Evolutionary conservation across 2,888 invertebrate species (phyloP).

Genomic region (Unio delphinus): DNA sequence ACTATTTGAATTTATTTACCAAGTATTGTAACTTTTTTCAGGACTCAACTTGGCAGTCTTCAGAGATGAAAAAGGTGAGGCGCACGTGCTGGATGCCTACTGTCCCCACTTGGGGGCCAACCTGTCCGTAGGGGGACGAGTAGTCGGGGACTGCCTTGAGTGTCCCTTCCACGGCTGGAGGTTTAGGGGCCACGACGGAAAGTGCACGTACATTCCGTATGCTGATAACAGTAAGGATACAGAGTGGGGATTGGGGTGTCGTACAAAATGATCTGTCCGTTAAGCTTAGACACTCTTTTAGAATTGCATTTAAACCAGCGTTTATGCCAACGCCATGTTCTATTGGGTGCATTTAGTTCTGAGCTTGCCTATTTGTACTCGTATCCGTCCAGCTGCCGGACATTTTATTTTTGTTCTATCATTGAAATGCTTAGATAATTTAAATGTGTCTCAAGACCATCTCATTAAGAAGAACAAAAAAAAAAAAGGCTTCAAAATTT

Average conservation of each 20-base stretch:
- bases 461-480: too few relatives aligned
- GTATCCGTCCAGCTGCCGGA: too few relatives aligned
- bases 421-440: too few relatives aligned
- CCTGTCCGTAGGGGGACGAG: conserved; percentile 82
- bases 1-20: neutral
- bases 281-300: too few relatives aligned
- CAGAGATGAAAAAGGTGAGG: conserved; percentile 76
- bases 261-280: too few relatives aligned
- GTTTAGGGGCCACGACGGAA: conserved; percentile 82
- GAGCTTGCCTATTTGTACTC: too few relatives aligned
- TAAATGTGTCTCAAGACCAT: too few relatives aligned
- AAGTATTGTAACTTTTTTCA: conserved; percentile 57
- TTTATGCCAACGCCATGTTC: too few relatives aligned
- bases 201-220: conserved; percentile 83
- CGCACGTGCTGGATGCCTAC: conserved; percentile 84
- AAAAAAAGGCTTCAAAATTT: too few relatives aligned
- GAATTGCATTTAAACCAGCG: too few relatives aligned
- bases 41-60: conserved; percentile 83
- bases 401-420: too few relatives aligned
- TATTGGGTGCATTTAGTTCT: too few relatives aligned
- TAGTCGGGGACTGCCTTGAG: conserved; percentile 82
- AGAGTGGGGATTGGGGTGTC: neutral
- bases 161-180: conserved; percentile 93
- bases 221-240: conserved; percentile 73
- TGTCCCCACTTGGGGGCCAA: conserved; percentile 93